phyloP scores from a whole-genome alignment of 2,113 vertebrate species.

The Lucifuga dentata region DNA sequence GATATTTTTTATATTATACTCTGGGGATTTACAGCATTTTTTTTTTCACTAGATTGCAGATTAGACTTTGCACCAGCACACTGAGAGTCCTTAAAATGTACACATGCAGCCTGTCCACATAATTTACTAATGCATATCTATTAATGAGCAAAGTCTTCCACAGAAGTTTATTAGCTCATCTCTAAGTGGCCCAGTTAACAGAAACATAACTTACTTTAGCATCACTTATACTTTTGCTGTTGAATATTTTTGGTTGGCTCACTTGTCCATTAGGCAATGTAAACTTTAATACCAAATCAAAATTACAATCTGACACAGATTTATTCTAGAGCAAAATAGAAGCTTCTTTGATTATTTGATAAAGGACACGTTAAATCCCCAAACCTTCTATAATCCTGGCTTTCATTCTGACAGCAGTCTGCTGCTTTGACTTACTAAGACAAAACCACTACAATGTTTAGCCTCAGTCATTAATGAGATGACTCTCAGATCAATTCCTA shows the following conservation, averaged over 20 bases:
- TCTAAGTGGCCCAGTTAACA: too few species aligned
- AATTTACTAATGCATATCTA: conserved; percentile 10
- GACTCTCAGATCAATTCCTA: conserved; percentile 73
- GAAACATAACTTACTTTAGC: too few species aligned
- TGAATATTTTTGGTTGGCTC: too few species aligned
- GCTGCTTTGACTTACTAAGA: conserved; percentile 37
- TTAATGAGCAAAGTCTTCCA: neutral
- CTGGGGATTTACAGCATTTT: conserved; percentile 34
- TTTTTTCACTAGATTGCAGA: conserved; percentile 15
- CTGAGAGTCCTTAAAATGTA: neutral
- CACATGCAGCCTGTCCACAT: neutral
- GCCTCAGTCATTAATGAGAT: conserved; percentile 67
- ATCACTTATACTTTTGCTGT: too few species aligned
- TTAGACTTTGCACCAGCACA: neutral
- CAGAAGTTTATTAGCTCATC: too few species aligned
- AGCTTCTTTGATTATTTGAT: neutral
- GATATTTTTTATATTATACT: conserved; percentile 39
- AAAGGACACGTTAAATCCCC: neutral
- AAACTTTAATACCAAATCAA: too few species aligned
- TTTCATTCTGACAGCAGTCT: conserved; percentile 16
- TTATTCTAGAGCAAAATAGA: too few species aligned
- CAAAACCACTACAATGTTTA: conserved; percentile 47
- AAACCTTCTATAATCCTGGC: conserved; percentile 3
- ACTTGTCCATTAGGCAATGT: neutral
- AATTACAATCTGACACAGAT: too few species aligned